Base-by-base conservation (phyloP, 2,113 vertebrate genomes). In the Nyctibius bracteatus region DNA sequence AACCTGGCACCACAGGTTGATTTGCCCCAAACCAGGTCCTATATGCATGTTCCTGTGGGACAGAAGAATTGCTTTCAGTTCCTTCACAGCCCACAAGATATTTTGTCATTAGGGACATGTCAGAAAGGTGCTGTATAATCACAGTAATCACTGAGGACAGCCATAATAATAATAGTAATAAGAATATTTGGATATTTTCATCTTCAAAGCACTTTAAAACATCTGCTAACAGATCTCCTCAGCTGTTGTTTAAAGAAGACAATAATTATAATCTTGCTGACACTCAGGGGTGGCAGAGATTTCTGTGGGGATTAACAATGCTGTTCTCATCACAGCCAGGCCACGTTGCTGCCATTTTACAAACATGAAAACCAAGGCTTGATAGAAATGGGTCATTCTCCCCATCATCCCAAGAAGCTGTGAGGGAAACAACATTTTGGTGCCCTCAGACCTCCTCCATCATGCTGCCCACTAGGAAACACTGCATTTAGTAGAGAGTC, bases 361-460 rank as follows among this genome's bases (percentile, higher is more conserved):
- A 82, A 51, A 28, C 4, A 47, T 3, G 22, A 23, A 92, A 79
- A 55, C 33, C 28, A 62, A 91, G 15, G 4, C 6, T 33, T 1
- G 1, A 43, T 25, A 17, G 21, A 20, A 66, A 19, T 0, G 0
- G 0, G 2, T 35, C 8, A 17, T 5, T 77, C 46, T 72, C 8
- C 17, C 58, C 8, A 1, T 31, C 1, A 0, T 0, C 9, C 41
- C 49, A 77, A 30, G 27, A 14, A 65, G 46, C 28, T 24, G 10
- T 4, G 3, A 1, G 8, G 21, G 22, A 28, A 65, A 7, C 24
- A 9, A 28, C 2, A 22, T 30, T 65, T 49, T 16, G 24, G 12
- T 82, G 35, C 11, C 49, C 46, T 63, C 30, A 47, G 27, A 31
- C 7, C 25, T 68, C 14, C 7, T 31, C 39, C 58, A 62, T 8